These are phyloP conservation scores for Brevimyrus niger DNA, from an alignment of 2,113 vertebrate species.

Conservation along the genomic window DNA sequence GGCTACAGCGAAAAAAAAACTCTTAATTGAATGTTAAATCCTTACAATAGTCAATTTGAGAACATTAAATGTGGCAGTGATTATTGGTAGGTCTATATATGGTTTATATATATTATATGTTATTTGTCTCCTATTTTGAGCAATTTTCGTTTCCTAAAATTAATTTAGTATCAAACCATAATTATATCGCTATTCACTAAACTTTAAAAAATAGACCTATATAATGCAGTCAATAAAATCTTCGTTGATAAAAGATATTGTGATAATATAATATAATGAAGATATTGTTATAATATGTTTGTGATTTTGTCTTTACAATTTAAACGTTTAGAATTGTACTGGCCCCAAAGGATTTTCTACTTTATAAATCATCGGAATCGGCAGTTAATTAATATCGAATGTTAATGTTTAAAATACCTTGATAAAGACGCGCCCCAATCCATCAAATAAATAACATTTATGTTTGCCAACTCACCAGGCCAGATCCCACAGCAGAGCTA, in stretches of 20 bases:
- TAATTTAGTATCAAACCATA: not conserved
- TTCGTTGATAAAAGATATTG: not conserved
- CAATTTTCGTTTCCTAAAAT: not conserved
- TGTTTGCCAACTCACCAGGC: not conserved
- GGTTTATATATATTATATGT: not conserved
- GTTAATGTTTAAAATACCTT: not conserved
- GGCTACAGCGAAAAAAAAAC: not conserved
- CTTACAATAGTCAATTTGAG: not conserved
- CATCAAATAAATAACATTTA: not conserved
- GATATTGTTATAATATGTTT: not conserved
- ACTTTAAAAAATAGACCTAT: not conserved
- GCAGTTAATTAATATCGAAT: not conserved
- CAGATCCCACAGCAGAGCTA: not conserved
- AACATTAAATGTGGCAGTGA: not conserved
- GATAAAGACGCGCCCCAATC: not conserved
- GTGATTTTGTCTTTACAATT: not conserved
- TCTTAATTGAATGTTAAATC: not conserved
- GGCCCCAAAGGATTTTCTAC: not conserved
- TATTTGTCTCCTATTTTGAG: not conserved
- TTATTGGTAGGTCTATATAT: not conserved
- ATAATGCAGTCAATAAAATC: not conserved
- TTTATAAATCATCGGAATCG: not conserved
- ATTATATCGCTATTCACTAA: not conserved
- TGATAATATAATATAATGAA: too few relatives aligned
- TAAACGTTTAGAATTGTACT: not conserved